Evolutionary conservation across 2,888 invertebrate genomes (phyloP).

Genomic region (Schizotus pectinicornis): DNA sequence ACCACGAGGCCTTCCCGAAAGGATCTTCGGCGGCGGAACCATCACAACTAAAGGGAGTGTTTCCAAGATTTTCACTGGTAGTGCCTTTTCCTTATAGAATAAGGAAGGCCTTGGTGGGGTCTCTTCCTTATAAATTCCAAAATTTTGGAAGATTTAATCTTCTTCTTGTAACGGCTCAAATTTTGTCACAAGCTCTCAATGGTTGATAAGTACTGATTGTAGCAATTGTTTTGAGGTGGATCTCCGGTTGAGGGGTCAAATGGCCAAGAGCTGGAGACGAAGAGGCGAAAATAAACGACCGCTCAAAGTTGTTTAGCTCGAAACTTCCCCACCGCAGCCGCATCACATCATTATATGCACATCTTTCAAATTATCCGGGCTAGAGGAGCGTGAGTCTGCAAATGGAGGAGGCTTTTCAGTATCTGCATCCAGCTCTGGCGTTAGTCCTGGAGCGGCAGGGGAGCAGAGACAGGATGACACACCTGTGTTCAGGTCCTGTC

Average conservation of each 20-base stretch:
- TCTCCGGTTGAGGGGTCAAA: too few species aligned
- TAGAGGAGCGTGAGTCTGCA: conserved; percentile 25
- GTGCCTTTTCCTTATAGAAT: too few species aligned
- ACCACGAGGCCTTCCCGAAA: too few species aligned
- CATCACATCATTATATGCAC: conserved; percentile 27
- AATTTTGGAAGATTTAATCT: too few species aligned
- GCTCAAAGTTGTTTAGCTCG: conserved; percentile 6
- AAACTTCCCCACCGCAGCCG: conserved; percentile 20
- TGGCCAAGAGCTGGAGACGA: neutral
- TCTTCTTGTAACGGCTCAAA: too few species aligned
- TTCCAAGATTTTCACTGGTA: too few species aligned
- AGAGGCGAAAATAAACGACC: neutral
- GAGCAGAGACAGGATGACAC: conserved; percentile 18
- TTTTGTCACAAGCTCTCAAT: too few species aligned
- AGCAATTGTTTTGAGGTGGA: neutral
- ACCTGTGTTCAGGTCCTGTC: conserved; percentile 37
- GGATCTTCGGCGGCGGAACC: too few species aligned
- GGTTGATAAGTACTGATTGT: neutral
- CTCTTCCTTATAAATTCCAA: too few species aligned
- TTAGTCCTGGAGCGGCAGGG: neutral
- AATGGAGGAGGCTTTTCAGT: conserved; percentile 28
- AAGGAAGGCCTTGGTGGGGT: too few species aligned
- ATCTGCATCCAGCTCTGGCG: conserved; percentile 18
- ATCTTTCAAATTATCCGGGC: conserved; percentile 25
- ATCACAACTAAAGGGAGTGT: too few species aligned